These are phyloP conservation scores for Epicauta chinensis DNA, from an alignment of 1,140 invertebrate species.

Conservation along the genomic window DNA sequence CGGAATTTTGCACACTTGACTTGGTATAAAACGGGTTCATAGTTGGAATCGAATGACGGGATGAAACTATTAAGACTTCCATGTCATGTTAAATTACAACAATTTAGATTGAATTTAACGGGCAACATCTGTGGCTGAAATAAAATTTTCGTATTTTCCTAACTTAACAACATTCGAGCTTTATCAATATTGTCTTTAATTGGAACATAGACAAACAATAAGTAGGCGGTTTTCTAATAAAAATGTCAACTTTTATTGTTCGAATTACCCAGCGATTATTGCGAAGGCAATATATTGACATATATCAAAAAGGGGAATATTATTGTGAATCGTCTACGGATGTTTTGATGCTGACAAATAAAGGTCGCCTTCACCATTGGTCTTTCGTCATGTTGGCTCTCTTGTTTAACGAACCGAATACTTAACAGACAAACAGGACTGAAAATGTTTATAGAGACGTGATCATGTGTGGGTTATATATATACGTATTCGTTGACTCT, in stretches of 20 bases:
- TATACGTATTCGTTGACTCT: no score
- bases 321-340: not conserved
- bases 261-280: not conserved
- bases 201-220: no score
- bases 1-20: constrained; percentile 15
- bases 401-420: constrained; percentile 21
- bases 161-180: no score
- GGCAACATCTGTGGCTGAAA: constrained; percentile 6
- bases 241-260: not conserved
- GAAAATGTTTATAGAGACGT: not conserved
- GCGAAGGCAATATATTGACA: not conserved
- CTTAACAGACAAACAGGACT: constrained; percentile 21
- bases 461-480: no score
- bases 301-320: not conserved
- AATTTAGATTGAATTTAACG: constrained; percentile 6
- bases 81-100: constrained; percentile 11
- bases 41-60: constrained; percentile 11
- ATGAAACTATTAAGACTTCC: constrained; percentile 20
- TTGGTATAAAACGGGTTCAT: constrained; percentile 6
- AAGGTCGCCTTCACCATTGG: not conserved
- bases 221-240: constrained; percentile 3
- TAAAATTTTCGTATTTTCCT: no score
- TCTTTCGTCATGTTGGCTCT: constrained; percentile 9
- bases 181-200: no score
- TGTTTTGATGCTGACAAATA: constrained; percentile 6